Base-by-base conservation (phyloP, 1,140 invertebrate species). In the Heliconius congener region DNA sequence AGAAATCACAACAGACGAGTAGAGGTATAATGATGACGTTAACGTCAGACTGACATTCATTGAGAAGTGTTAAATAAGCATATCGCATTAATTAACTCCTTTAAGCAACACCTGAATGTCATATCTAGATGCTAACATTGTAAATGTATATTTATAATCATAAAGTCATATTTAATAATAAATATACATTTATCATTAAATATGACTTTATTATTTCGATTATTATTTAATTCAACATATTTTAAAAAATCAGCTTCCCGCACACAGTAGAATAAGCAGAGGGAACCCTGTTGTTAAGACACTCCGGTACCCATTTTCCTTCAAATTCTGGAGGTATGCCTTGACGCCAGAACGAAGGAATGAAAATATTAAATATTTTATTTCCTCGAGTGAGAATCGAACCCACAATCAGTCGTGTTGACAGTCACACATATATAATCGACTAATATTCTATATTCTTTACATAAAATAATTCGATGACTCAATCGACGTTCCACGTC, bases 21-120 rank as follows among this genome's bases (percentile, higher is more conserved):
- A n/a, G n/a, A n/a, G 6, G n/a, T n/a, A 16, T 27, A 16, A 60
- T 23, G 23, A 60, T 60, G 57, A 23, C 57, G 57, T 60, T n/a
- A 23, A 66, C 60, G 13, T 30, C 27, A 11, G 23, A 66, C 9
- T 66, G 60, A 66, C 60, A 30, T 27, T 66, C 60, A 66, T 66
- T 66, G 60, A 27, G 60, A 66, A 66, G 60, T 66, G 27, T 66
- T 66, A 30, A 66, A 66, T 66, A 66, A 30, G 4, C 60, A n/a
- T 13, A 13, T 27, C 60, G 60, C 13, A 66, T 66, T 66, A 30
- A 66, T 66, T 30, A 30, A 3, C 60, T 30, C 60, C 23, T 66
- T 16, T 13, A 11, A 66, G 60, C 23, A 30, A 30, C 3, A 16
- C 0, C 11, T 30, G 60, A 66, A 16, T 66, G 60, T 30, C 27